Evolutionary conservation across 2,113 vertebrate genomes (phyloP).

Genomic region (Archocentrus centrarchus): DNA sequence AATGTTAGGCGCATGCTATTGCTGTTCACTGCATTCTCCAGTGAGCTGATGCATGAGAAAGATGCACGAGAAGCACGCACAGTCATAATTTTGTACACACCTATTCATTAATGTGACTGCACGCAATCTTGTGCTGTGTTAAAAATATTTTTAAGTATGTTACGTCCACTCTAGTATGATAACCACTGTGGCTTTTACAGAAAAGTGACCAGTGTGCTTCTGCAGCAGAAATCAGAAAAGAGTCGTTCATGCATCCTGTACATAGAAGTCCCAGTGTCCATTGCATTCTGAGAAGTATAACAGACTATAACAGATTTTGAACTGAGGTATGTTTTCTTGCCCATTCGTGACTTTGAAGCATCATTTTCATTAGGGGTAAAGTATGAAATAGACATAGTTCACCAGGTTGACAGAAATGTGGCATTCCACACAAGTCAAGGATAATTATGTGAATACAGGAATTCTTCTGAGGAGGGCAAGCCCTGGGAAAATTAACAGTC

Average conservation of each 20-base stretch:
- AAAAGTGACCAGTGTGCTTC: neutral
- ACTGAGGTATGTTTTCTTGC: neutral
- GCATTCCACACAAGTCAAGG: neutral
- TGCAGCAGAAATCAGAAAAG: neutral
- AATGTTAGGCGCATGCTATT: neutral
- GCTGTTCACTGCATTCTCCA: neutral
- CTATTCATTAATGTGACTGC: neutral
- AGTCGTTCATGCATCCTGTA: neutral
- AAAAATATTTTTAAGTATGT: neutral
- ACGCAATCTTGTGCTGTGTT: neutral
- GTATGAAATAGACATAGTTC: neutral
- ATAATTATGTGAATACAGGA: slow-evolving; percentile 11
- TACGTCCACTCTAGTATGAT: neutral
- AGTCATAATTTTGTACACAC: neutral
- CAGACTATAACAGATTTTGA: neutral
- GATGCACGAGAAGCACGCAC: neutral
- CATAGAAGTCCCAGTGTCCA: neutral
- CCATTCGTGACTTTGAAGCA: slow-evolving; percentile 1
- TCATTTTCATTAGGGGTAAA: neutral
- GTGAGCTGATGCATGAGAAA: neutral
- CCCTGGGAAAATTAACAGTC: slow-evolving; percentile 7
- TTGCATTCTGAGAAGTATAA: neutral
- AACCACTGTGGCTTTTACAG: neutral
- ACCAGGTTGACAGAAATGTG: neutral
- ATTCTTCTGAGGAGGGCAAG: neutral